Base-by-base conservation (phyloP, 2,888 invertebrate genomes). In the Eupeodes latifasciatus region DNA sequence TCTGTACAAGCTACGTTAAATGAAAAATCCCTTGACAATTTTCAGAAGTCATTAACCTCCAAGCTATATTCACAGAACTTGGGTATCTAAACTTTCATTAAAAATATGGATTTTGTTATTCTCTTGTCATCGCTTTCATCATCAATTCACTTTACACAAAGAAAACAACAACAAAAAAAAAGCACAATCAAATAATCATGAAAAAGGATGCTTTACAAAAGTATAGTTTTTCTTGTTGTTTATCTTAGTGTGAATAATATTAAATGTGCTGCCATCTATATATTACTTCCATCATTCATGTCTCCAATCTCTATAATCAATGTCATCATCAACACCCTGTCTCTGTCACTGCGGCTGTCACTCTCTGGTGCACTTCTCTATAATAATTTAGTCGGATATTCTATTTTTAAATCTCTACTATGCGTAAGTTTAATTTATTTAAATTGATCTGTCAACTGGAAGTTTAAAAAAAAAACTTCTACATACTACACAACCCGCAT, bases 391-490 rank as follows among this genome's bases (percentile, higher is more conserved):
- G 47, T 49, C n/a, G 11, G n/a, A 16, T 6, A n/a, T 44, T 71
- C 80, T 87, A 87, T 87, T 77, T 87, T 84, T 80, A 84, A 80
- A 72, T 62, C n/a, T 16, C 19, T 16, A 67, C 19, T 16, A 67
- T 87, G 80, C 87, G 87, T 84, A 77, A 67, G 66, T 61, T 81
- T 84, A 80, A 87, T 84, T 87, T 84, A 87, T 83, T 84, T 80
- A 87, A 87, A 87, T 87, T 87, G 74, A 87, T 72, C 87, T 74
- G 87, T 55, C 83, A 71, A 74, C 76, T 66, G 76, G 53, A 76
- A 72, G 66, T 34, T 11, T 10, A 47, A 61, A 53, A 47, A 47
- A 61, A 53, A 66, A 76, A 55, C 55, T 49, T 67, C n/a, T 55
- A 47, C 19, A 74, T 19, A 67, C 14, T 57, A 10, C 2, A 12